Base-by-base conservation (phyloP, 1,140 invertebrate species). In the Cylas formicarius region DNA sequence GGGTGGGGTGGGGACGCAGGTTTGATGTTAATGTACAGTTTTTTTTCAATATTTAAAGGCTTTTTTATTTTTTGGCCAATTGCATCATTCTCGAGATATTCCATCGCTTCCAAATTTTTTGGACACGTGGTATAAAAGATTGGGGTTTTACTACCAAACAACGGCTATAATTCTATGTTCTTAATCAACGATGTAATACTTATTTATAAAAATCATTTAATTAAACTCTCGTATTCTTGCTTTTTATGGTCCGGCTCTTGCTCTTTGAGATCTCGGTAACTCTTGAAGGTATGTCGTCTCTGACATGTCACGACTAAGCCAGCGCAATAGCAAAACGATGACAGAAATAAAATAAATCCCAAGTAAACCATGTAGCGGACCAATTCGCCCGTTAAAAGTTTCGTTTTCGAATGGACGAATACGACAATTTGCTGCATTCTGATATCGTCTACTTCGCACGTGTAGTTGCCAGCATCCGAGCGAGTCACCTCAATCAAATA, bases 381-480 rank as follows among this genome's bases (percentile, higher is more conserved):
- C 56, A 77, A 69, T 38, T 68, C 73, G 8, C 23, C 27, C 4
- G 48, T 51, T 3, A 56, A 19, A 16, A 53, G 23, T 27, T 44
- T 46, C 3, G 53, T 46, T 41, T 55, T 53, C 9, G 16, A 28
- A 20, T 32, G 34, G 2, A 77, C 68, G 36, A 65, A 63, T 16
- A 78, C 47, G 48, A 61, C 64, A 24, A 70, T 57, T 53, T 70
- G 67, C 63, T 75, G 67, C 63, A 74, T 71, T 39, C 61, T 67
- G 22, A 67, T 50, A 17, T 66, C 61, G 55, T 76, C 66, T 2
- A 74, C 65, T 34, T 64, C 65, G 55, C 75, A 77, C 0, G 72
- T 72, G 40, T 77, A 77, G 59, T 72, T 75, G 8, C 73, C 74
- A 55, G 71, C 62, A 53, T 76, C 73, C 0, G 59, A 44, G 34